A percentile compares a stretch with the other conserved stretches of the same genome.
Evolutionary conservation across 2,113 vertebrate genomes (phyloP).

Genomic region (Cettia cetti): DNA sequence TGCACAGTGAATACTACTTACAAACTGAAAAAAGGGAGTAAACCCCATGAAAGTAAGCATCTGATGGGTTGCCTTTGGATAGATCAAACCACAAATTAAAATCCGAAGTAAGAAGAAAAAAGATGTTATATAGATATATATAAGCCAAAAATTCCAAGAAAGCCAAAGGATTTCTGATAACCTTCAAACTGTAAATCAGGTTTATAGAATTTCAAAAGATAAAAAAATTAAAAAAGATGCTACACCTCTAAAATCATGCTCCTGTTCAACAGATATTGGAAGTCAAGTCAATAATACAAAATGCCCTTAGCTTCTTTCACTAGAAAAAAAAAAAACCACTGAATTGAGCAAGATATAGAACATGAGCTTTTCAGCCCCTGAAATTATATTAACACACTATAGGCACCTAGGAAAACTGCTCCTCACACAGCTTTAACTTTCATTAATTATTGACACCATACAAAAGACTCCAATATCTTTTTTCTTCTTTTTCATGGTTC

Average conservation of each 20-base stretch:
- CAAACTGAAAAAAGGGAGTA: constrained; percentile 96
- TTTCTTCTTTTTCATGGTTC: background rate
- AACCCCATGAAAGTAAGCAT: constrained; percentile 91
- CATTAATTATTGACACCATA: background rate
- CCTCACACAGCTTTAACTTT: background rate
- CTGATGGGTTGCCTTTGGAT: constrained; percentile 90
- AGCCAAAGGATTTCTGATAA: constrained; percentile 71
- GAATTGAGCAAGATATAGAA: background rate
- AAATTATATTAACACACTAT: background rate
- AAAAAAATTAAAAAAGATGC: background rate
- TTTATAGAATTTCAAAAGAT: constrained; percentile 10
- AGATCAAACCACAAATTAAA: constrained; percentile 84
- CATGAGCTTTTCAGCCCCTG: constrained; percentile 1
- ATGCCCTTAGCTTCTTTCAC: constrained; percentile 26
- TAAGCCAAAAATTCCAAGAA: constrained; percentile 24
- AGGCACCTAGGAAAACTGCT: background rate
- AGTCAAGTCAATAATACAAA: background rate
- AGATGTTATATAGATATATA: background rate
- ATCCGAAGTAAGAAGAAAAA: constrained; percentile 41
- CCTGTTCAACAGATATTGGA: background rate
- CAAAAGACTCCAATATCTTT: background rate
- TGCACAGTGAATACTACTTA: constrained; percentile 82
- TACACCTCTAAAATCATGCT: background rate
- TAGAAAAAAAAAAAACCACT: constrained; percentile 7
- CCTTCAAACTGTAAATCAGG: constrained; percentile 73